Conservation (phyloP, 2,113 vertebrate genomes). For the Hippocampus comes region DNA sequence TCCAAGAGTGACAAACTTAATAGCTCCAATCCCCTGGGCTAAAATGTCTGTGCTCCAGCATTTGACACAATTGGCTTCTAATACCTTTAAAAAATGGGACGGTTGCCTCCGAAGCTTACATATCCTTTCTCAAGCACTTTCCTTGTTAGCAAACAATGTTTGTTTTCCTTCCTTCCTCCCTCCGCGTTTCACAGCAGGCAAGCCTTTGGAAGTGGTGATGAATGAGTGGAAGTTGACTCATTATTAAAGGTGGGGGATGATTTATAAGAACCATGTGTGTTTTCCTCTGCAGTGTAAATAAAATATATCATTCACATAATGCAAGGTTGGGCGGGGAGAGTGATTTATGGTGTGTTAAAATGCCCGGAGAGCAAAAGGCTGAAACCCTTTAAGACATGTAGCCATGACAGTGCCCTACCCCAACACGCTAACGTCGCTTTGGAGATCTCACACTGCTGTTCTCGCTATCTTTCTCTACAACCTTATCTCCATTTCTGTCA, state of each 20-base stretch:
- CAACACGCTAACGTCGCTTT: constrained; percentile 56
- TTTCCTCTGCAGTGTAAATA: constrained; percentile 86
- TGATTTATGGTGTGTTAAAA: constrained; percentile 81
- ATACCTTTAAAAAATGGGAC: constrained; percentile 57
- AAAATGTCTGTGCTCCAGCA: constrained; percentile 46
- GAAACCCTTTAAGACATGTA: constrained; percentile 71
- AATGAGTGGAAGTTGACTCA: constrained; percentile 81
- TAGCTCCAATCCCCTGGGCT: constrained; percentile 62
- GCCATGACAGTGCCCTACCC: constrained; percentile 72
- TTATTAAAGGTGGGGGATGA: constrained; percentile 85
- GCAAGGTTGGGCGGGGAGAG: constrained; percentile 71
- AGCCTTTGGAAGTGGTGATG: constrained; percentile 76
- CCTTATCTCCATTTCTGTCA: constrained; percentile 60
- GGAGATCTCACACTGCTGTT: constrained; percentile 61
- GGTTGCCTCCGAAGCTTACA: constrained; percentile 50
- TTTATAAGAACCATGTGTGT: constrained; percentile 83
- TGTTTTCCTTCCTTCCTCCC: constrained; percentile 60
- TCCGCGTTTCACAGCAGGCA: constrained; percentile 66
- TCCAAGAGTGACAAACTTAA: constrained; percentile 66
- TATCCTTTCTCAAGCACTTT: constrained; percentile 50
- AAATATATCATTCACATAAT: constrained; percentile 89
- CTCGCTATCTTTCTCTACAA: constrained; percentile 53
- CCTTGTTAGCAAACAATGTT: constrained; percentile 68
- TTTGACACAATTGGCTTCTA: constrained; percentile 55
- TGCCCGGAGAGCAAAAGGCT: constrained; percentile 79